phyloP scores from a whole-genome alignment of 2,888 invertebrate genomes.

The Timandra comae region DNA sequence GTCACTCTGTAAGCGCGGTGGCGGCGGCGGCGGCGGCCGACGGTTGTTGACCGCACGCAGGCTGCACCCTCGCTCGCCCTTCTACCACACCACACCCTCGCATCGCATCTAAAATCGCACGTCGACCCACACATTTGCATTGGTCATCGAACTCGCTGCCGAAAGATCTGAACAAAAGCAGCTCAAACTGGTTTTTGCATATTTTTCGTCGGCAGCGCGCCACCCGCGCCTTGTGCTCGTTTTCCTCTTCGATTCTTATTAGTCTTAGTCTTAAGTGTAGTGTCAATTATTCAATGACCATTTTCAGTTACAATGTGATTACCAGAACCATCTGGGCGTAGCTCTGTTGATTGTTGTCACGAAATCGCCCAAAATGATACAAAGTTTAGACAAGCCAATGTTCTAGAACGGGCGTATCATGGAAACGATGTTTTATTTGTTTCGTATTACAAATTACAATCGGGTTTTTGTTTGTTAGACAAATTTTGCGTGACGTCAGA shows the following conservation, averaged over 20 bases:
- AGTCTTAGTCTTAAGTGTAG: slow-evolving; percentile 24
- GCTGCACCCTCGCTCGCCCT: slow-evolving; percentile 31
- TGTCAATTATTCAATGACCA: slow-evolving; percentile 27
- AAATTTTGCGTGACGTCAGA: slow-evolving; percentile 40
- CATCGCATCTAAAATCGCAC: slow-evolving; percentile 48
- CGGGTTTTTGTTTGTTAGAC: slow-evolving; percentile 28
- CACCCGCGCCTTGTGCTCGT: slow-evolving; percentile 24
- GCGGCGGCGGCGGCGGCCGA: slow-evolving; percentile 33
- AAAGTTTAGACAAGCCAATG: slow-evolving; percentile 5
- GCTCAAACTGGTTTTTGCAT: slow-evolving; percentile 67
- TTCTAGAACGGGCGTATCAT: slow-evolving; percentile 27
- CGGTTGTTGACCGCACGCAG: slow-evolving; percentile 59
- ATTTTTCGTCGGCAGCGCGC: slow-evolving; percentile 52
- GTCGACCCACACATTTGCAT: slow-evolving; percentile 51
- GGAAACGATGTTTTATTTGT: slow-evolving; percentile 21
- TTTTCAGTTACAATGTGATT: slow-evolving; percentile 29
- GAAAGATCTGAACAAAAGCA: slow-evolving; percentile 64
- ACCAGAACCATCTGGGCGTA: slow-evolving; percentile 8
- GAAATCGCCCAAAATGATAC: too few species aligned
- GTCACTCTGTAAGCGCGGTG: slow-evolving; percentile 53
- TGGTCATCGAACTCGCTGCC: slow-evolving; percentile 69
- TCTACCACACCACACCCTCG: slow-evolving; percentile 49
- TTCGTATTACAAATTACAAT: slow-evolving; percentile 26
- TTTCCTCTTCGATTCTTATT: slow-evolving; percentile 48
- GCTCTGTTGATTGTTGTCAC: slow-evolving; percentile 1